Percentiles rank a stretch among this genome's conserved stretches.
Evolutionary conservation across 2,888 invertebrate genomes (phyloP).

Genomic region (Cephus spinipes): DNA sequence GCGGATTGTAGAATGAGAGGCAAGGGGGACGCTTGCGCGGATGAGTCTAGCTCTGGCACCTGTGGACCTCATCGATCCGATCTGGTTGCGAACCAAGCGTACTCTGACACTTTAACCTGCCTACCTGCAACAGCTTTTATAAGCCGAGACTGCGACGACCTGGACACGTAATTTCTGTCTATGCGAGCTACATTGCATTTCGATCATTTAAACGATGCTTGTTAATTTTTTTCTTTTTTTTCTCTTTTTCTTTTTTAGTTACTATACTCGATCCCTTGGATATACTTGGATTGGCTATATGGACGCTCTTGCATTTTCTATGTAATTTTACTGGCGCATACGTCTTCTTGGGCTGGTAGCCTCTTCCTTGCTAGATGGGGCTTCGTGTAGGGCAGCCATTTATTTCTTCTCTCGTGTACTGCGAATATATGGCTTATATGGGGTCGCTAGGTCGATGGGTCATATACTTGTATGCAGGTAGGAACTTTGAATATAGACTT

Average conservation of each 20-base stretch:
- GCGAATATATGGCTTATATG: neutral
- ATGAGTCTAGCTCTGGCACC: constrained; percentile 56
- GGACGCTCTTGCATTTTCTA: neutral
- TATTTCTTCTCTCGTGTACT: neutral
- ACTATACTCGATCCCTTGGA: neutral
- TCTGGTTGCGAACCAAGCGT: constrained; percentile 34
- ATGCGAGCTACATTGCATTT: neutral
- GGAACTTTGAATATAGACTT: neutral
- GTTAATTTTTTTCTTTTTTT: neutral
- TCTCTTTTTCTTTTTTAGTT: neutral
- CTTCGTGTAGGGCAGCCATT: neutral
- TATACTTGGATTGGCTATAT: neutral
- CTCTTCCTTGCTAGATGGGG: neutral
- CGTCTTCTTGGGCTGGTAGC: neutral
- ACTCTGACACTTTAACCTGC: neutral
- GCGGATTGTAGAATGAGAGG: constrained; percentile 35
- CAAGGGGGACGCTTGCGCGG: constrained; percentile 59
- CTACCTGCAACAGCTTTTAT: neutral
- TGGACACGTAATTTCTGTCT: neutral
- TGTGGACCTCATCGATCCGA: constrained; percentile 66
- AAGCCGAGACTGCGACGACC: neutral
- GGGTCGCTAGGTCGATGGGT: neutral
- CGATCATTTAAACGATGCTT: neutral
- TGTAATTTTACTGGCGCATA: neutral
- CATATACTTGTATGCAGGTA: neutral